A percentile compares a stretch with the other conserved stretches of the same genome.
Evolutionary conservation across 2,113 vertebrate genomes (phyloP).

Genomic region (Mesembrinibis cayennensis): DNA sequence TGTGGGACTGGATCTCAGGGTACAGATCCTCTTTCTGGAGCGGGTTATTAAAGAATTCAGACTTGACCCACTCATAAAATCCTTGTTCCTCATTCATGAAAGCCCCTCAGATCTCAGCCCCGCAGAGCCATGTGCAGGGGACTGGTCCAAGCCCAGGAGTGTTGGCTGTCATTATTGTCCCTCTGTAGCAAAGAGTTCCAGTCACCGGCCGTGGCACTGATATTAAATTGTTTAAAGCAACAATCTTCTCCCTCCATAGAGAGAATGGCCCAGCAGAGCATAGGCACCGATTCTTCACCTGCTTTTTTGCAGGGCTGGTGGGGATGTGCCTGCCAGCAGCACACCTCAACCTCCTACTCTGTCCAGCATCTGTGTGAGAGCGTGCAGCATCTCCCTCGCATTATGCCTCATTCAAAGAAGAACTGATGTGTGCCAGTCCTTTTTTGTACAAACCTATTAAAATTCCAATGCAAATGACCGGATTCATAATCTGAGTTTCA

Average conservation of each 20-base stretch:
- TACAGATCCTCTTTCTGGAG: background rate
- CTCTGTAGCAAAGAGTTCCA: background rate
- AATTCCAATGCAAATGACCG: slow-evolving; percentile 68
- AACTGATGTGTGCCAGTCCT: slow-evolving; percentile 27
- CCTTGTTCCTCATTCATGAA: background rate
- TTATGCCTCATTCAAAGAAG: slow-evolving; percentile 25
- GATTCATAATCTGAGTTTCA: slow-evolving; percentile 66
- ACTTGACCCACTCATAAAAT: background rate
- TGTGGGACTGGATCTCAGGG: background rate
- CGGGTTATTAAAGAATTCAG: background rate
- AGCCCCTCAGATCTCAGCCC: background rate
- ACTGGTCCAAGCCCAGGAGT: background rate
- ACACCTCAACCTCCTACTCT: background rate
- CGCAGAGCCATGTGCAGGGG: background rate
- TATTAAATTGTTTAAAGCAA: background rate
- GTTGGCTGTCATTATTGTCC: background rate
- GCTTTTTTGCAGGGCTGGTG: background rate
- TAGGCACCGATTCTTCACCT: background rate
- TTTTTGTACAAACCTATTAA: slow-evolving; percentile 64
- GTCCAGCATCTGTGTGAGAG: background rate
- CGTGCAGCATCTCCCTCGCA: background rate
- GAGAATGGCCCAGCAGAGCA: background rate
- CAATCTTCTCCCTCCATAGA: background rate
- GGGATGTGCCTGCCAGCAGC: background rate
- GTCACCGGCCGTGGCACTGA: background rate